Percentiles rank a stretch among this genome's conserved stretches.
Evolutionary conservation across 2,113 vertebrate species (phyloP).

Genomic region (Dissostichus mawsoni): DNA sequence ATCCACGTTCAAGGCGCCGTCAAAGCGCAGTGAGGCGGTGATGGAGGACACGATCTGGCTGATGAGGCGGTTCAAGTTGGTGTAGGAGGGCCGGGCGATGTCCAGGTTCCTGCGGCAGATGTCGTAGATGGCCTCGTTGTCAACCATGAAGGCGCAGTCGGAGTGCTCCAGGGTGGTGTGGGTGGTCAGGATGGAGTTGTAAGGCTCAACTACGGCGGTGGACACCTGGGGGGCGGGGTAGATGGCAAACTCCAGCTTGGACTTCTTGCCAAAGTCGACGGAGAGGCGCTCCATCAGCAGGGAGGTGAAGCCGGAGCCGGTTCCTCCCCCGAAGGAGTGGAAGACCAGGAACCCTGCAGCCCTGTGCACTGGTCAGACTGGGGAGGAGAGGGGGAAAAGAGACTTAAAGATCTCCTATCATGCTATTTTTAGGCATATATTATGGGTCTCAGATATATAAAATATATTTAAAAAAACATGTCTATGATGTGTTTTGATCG

Average conservation of each 20-base stretch:
- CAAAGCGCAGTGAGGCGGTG: slow-evolving; percentile 75
- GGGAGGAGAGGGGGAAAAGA: neutral
- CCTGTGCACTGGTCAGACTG: slow-evolving; percentile 79
- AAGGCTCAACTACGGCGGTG: slow-evolving; percentile 76
- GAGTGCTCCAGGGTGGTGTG: slow-evolving; percentile 80
- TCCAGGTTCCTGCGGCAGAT: slow-evolving; percentile 78
- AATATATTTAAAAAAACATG: too few species aligned
- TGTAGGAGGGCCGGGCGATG: slow-evolving; percentile 75
- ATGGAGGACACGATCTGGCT: slow-evolving; percentile 75
- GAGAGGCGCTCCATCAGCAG: slow-evolving; percentile 79
- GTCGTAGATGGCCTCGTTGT: slow-evolving; percentile 80
- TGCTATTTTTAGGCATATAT: too few species aligned
- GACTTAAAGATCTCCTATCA: too few species aligned
- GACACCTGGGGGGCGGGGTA: slow-evolving; percentile 79
- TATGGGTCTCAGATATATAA: too few species aligned
- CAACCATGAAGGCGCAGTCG: slow-evolving; percentile 80
- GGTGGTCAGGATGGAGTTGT: slow-evolving; percentile 81
- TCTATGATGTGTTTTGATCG: too few species aligned
- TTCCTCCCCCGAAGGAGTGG: slow-evolving; percentile 78
- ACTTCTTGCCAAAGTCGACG: slow-evolving; percentile 78
- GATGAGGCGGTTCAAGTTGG: slow-evolving; percentile 74
- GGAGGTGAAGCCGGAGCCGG: slow-evolving; percentile 78
- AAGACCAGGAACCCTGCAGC: slow-evolving; percentile 79
- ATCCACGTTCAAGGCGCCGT: slow-evolving; percentile 75
- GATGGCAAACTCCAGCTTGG: slow-evolving; percentile 78